phyloP scores from a whole-genome alignment of 2,113 vertebrate genomes.

The Etheostoma cragini region DNA sequence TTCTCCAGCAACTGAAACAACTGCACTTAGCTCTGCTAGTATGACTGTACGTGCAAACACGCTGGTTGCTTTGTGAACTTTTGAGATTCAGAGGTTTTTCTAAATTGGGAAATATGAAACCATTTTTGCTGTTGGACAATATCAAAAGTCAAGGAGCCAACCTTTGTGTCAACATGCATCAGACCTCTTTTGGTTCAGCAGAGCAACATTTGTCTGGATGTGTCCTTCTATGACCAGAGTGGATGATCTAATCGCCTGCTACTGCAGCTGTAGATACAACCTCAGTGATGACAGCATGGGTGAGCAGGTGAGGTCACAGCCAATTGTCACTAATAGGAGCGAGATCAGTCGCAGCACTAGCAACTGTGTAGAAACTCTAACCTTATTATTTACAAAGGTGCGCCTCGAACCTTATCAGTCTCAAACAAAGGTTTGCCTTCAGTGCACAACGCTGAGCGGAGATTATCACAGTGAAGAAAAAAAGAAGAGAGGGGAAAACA shows the following conservation, averaged over 20 bases:
- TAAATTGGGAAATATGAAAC: conserved; percentile 47
- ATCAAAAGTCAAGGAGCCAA: conserved; percentile 66
- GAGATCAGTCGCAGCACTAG: conserved; percentile 75
- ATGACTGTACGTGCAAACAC: conserved; percentile 2
- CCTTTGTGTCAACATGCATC: conserved; percentile 66
- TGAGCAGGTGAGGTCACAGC: conserved; percentile 83
- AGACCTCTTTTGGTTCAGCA: conserved; percentile 62
- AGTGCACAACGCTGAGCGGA: conserved; percentile 58
- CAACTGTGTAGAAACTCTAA: conserved; percentile 76
- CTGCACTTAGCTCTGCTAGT: too few species aligned
- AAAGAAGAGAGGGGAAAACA: conserved; percentile 68
- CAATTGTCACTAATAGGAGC: conserved; percentile 79
- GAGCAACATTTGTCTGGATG: conserved; percentile 71
- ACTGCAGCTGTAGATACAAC: conserved; percentile 55
- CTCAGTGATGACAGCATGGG: conserved; percentile 74
- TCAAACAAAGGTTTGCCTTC: conserved; percentile 75
- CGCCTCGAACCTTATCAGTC: conserved; percentile 75
- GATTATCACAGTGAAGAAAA: conserved; percentile 72
- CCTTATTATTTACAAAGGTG: conserved; percentile 82
- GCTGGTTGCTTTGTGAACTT: conserved; percentile 8
- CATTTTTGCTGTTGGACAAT: conserved; percentile 55
- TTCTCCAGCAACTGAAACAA: too few species aligned
- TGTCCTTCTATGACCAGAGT: conserved; percentile 75
- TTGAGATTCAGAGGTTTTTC: neutral
- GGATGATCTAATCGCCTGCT: conserved; percentile 67